phyloP scores from a whole-genome alignment of 2,113 vertebrate species.

The Cardinalis cardinalis region DNA sequence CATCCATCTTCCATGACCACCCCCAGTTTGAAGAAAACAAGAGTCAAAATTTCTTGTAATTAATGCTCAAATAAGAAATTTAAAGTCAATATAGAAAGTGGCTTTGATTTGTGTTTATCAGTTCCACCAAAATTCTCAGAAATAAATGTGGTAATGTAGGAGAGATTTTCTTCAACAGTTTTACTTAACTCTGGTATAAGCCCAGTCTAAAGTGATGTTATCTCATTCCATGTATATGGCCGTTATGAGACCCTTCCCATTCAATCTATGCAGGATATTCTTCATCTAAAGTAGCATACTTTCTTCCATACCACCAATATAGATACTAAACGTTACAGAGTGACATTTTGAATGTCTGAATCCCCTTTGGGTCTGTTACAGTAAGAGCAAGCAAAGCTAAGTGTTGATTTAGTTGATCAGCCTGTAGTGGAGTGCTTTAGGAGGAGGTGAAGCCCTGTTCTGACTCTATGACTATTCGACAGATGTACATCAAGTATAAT shows the following conservation, averaged over 20 bases:
- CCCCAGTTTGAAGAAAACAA: neutral
- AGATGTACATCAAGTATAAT: neutral
- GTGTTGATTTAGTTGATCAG: neutral
- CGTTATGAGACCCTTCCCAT: neutral
- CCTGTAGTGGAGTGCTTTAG: neutral
- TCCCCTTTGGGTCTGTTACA: neutral
- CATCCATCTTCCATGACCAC: neutral
- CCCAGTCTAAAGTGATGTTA: neutral
- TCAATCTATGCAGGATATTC: neutral
- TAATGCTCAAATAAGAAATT: neutral
- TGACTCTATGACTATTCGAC: neutral
- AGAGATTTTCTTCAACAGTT: neutral
- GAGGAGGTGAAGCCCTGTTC: neutral
- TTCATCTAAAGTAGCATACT: neutral
- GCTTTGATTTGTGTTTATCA: neutral
- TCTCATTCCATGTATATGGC: neutral
- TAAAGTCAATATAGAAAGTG: neutral
- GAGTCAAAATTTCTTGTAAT: neutral
- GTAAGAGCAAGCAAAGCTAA: neutral
- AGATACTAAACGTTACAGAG: neutral
- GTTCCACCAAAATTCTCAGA: neutral
- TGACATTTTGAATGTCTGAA: neutral
- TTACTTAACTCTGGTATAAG: neutral
- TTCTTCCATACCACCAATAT: neutral
- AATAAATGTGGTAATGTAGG: neutral